These are phyloP conservation scores for Pelusios castaneus DNA, from an alignment of 2,113 vertebrate species.

Conservation along the genomic window DNA sequence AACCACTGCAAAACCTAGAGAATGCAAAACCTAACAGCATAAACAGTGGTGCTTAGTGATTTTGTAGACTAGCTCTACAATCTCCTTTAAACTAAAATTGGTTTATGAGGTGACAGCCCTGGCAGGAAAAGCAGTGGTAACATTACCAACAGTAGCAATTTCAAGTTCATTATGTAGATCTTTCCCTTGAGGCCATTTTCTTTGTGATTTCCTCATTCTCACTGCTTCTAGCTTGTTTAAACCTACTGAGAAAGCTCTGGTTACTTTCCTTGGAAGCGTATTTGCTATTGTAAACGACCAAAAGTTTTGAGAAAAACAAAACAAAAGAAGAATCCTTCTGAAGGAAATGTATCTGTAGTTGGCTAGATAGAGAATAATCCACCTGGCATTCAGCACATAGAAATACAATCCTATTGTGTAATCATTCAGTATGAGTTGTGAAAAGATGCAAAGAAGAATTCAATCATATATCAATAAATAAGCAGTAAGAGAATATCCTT, in stretches of 20 bases:
- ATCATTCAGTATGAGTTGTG: constrained; percentile 31
- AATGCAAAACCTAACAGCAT: not conserved
- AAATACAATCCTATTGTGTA: not conserved
- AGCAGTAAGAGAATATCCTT: constrained; percentile 6
- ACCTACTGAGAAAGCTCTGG: constrained; percentile 51
- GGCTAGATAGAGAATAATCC: constrained; percentile 52
- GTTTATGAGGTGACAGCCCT: constrained; percentile 47
- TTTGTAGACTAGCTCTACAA: constrained; percentile 6
- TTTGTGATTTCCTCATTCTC: constrained; percentile 61
- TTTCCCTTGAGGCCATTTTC: constrained; percentile 63
- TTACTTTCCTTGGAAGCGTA: constrained; percentile 60
- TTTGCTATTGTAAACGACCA: constrained; percentile 49
- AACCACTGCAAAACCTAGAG: too few relatives aligned
- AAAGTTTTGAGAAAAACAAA: constrained; percentile 35
- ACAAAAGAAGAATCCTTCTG: not conserved
- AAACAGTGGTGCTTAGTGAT: not conserved
- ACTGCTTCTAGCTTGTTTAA: constrained; percentile 62
- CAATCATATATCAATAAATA: constrained; percentile 41
- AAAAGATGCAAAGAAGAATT: constrained; percentile 13
- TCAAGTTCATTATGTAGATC: constrained; percentile 67
- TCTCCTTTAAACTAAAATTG: constrained; percentile 36
- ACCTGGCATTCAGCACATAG: not conserved
- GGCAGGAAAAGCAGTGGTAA: constrained; percentile 51
- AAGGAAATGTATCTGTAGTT: constrained; percentile 6
- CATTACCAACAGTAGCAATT: constrained; percentile 58